Evolutionary conservation across 2,888 invertebrate genomes (phyloP).

Genomic region (Lucinisca nassula): DNA sequence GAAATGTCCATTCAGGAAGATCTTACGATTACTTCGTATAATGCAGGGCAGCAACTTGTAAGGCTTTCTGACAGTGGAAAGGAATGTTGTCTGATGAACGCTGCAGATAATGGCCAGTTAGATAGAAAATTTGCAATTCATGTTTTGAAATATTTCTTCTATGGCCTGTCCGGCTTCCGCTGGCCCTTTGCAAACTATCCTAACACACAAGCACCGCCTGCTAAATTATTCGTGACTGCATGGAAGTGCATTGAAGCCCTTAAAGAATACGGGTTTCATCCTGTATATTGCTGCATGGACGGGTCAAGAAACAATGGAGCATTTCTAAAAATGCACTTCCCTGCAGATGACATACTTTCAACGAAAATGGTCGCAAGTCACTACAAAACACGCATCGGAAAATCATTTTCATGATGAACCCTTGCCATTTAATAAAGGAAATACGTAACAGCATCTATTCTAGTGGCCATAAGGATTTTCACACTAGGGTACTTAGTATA

Average conservation of each 20-base stretch:
- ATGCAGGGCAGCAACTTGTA: not conserved
- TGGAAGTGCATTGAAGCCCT: slow-evolving; percentile 29
- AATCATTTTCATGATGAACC: slow-evolving; percentile 42
- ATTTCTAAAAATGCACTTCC: slow-evolving; percentile 44
- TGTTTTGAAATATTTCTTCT: not conserved
- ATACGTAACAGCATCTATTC: slow-evolving; percentile 25
- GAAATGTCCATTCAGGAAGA: slow-evolving; percentile 5
- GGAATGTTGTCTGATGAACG: not conserved
- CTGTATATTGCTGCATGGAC: slow-evolving; percentile 24
- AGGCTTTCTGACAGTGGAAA: not conserved
- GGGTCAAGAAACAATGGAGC: slow-evolving; percentile 35
- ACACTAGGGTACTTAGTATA: slow-evolving; percentile 19
- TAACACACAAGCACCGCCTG: slow-evolving; percentile 26
- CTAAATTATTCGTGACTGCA: slow-evolving; percentile 24
- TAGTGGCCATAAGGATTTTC: slow-evolving; percentile 1
- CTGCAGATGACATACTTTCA: not conserved
- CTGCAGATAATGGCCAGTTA: not conserved
- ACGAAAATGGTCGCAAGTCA: slow-evolving; percentile 20
- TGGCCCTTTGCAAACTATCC: slow-evolving; percentile 34
- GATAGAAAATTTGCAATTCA: slow-evolving; percentile 11
- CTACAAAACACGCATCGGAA: slow-evolving; percentile 18
- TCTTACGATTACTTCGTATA: not conserved
- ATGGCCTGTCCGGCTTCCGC: slow-evolving; percentile 27
- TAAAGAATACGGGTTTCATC: not conserved
- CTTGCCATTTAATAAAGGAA: slow-evolving; percentile 36